Base-by-base conservation (phyloP, 2,888 invertebrate species). In the Noctua comes region DNA sequence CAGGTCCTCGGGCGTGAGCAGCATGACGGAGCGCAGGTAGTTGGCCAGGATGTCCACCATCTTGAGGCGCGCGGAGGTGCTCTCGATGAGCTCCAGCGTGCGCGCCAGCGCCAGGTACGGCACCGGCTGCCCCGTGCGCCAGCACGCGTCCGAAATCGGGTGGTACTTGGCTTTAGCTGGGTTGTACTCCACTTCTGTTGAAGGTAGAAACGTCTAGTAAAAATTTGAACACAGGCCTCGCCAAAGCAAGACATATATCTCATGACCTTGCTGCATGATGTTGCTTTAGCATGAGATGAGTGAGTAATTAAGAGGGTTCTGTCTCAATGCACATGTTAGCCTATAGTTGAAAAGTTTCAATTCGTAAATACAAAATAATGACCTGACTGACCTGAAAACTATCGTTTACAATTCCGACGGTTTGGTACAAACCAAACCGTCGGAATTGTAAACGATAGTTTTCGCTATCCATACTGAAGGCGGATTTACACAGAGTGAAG, bases 1-100 rank as follows among this genome's bases (percentile, higher is more conserved):
- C 80, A 99, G 96, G 94, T 99, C 99, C n/a, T 98, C 97, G 0
- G 99, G 99, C 31, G 98, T 98, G 66, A 99, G 96, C 8, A 98
- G 97, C 46, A 99, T 98, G 24, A 99, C 99, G 0, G 99, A 99
- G 21, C 96, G 89, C 84, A 99, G 98, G 94, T 98, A 99, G 95
- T 99, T 99, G 90, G 98, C 97, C 68, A 99, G 95, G 72, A 98
- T 98, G 93, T 99, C 99, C 6, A 99, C 98, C 92, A 99, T 99
- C 95, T 98, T 99, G 74, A 99, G 97, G 54, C 99, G 97, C 6
- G 98, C 98, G 16, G 98, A 98, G 0, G 98, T 98, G 24, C 97
- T 98, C 94, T 99, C 99, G 77, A 99, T 99, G 76, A 98, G 97
- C 93, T 99, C 98, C 88, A 99, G 97, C 0, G 99, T 99, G 91